Base-by-base conservation (phyloP, 2,113 vertebrate genomes). In the Columba janthina region DNA sequence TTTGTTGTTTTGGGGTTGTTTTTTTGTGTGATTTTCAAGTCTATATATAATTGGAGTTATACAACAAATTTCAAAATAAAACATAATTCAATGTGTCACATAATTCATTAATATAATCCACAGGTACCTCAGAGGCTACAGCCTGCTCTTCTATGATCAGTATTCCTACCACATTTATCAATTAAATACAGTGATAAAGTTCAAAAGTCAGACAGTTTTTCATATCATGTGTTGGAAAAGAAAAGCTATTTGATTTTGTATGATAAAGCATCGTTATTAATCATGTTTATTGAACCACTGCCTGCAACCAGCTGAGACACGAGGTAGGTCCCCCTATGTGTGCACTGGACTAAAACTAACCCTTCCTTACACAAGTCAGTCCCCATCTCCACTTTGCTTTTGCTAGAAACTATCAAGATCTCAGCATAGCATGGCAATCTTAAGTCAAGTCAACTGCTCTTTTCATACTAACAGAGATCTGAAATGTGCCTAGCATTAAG, bases 131-230 rank as follows among this genome's bases (percentile, higher is more conserved):
- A 83, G 51, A 84, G 66, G 54, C 61, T 83, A 86, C 18, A 91
- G 82, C 58, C 94, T 97, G 91, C 86, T 84, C 58, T 22, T 81
- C 92, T 93, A 56, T 95, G 65, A 93, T 96, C 87, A 73, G 66
- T 80, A 94, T 94, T 97, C 93, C 89, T 71, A 78, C 73, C 87
- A 90, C 0, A 7, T 48, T 80, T 80, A 74, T 94, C 92, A 96
- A 89, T 95, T 95, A 95, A 92, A 95, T 50, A 75, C 74, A 77
- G 58, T 62, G 71, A 62, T 85, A 89, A 89, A 89, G 53, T 78
- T 90, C 86, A 94, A 22, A 69, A 96, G 93, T 79, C 61, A 89
- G 90, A 92, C 74, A 85, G 36, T 71, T 97, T 96, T 95, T 97
- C 31, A 13, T 57, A 87, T 74, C 5, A 0, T 22, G 53, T 85